Percentiles rank a stretch among this genome's conserved stretches.
Conservation (phyloP, 2,113 vertebrate genomes). For the Nerophis lumbriciformis region DNA sequence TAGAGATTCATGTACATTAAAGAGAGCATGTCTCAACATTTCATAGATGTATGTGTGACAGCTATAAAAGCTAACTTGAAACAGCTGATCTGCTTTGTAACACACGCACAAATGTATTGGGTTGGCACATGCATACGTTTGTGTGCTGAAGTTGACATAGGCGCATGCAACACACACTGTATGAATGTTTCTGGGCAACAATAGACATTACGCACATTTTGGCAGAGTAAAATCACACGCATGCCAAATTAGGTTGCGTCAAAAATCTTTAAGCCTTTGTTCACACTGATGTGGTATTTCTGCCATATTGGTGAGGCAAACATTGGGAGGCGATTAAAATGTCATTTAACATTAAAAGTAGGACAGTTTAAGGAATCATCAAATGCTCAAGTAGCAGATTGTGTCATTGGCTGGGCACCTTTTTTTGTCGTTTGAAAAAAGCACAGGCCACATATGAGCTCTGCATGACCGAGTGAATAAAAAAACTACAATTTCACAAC, state of each 20-base stretch:
- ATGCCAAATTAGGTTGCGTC: conserved; percentile 24
- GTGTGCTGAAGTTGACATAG: too few relatives aligned
- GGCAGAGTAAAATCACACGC: conserved; percentile 2
- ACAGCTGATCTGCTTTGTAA: background rate
- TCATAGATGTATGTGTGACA: background rate
- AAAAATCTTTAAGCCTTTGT: conserved; percentile 2
- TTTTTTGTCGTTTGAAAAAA: background rate
- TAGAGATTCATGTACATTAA: conserved; percentile 10
- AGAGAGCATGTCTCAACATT: conserved; percentile 13
- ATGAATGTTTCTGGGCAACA: conserved; percentile 3
- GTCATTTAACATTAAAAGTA: conserved; percentile 22
- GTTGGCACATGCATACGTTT: too few relatives aligned
- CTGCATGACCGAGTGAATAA: conserved; percentile 8
- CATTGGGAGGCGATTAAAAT: background rate
- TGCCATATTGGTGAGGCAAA: conserved; percentile 22
- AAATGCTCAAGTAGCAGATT: conserved; percentile 4
- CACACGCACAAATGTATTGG: background rate
- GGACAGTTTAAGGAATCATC: conserved; percentile 12
- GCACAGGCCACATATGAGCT: background rate
- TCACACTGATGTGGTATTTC: conserved; percentile 10
- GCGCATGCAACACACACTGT: background rate
- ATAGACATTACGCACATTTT: conserved; percentile 8
- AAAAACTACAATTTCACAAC: conserved; percentile 14
- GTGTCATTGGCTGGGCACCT: background rate
- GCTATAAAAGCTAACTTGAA: too few relatives aligned